Conservation (phyloP, 2,113 vertebrate genomes). For the Seriola dumerili region DNA sequence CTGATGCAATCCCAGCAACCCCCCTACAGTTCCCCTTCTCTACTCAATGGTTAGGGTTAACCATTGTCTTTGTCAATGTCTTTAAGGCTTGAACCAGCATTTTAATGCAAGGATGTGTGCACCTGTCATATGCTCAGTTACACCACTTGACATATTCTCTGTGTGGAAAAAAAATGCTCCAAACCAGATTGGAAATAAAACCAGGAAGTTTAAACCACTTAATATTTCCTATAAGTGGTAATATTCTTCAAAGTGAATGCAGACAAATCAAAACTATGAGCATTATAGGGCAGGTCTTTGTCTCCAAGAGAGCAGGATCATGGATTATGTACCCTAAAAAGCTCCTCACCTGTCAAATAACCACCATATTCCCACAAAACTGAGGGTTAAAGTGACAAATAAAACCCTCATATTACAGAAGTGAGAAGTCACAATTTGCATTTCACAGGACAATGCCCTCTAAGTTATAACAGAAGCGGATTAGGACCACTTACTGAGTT, state of each 20-base stretch:
- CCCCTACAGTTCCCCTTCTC: constrained; percentile 84
- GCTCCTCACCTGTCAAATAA: neutral
- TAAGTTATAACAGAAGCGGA: neutral
- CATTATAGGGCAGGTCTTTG: neutral
- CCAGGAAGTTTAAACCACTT: constrained; percentile 14
- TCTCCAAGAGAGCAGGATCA: neutral
- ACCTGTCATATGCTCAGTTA: neutral
- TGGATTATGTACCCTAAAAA: neutral
- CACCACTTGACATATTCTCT: neutral
- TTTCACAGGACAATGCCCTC: neutral
- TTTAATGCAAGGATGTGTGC: neutral
- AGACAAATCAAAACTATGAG: neutral
- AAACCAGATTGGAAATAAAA: constrained; percentile 1
- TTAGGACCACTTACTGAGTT: neutral
- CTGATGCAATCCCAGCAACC: constrained; percentile 86
- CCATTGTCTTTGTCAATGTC: neutral
- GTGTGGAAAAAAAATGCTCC: neutral
- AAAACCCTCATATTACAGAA: neutral
- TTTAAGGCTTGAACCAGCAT: neutral
- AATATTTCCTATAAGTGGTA: neutral
- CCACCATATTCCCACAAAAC: neutral
- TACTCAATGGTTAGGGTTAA: constrained; percentile 2
- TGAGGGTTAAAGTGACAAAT: neutral
- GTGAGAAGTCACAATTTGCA: neutral
- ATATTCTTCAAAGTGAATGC: constrained; percentile 29